phyloP scores from a whole-genome alignment of 1,140 invertebrate species.

The Tribolium castaneum region DNA sequence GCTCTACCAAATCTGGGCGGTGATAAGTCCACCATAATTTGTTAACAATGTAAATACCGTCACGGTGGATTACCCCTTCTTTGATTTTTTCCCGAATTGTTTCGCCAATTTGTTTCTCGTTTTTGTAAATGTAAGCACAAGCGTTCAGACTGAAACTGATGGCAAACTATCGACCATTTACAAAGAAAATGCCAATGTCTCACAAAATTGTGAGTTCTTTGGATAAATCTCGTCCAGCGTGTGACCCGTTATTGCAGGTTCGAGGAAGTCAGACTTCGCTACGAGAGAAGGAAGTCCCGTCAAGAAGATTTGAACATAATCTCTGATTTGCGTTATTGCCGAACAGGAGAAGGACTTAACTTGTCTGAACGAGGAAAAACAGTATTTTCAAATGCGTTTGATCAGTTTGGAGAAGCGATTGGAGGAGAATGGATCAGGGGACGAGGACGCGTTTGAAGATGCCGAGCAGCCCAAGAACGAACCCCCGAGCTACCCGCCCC shows the following conservation, averaged over 20 bases:
- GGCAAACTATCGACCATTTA: conserved; percentile 65
- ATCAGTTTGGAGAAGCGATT: conserved; percentile 56
- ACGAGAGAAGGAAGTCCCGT: conserved; percentile 67
- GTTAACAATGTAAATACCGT: conserved; percentile 76
- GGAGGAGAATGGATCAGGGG: conserved; percentile 52
- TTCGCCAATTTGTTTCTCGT: conserved; percentile 86
- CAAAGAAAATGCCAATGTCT: conserved; percentile 67
- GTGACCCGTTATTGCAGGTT: conserved; percentile 60
- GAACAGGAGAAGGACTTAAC: conserved; percentile 69
- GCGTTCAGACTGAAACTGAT: conserved; percentile 54
- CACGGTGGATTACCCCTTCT: conserved; percentile 76
- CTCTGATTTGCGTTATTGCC: conserved; percentile 67
- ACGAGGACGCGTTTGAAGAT: conserved; percentile 59
- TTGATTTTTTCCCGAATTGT: conserved; percentile 78
- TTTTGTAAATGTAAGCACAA: conserved; percentile 75
- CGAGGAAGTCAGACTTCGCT: conserved; percentile 68
- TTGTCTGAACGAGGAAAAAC: conserved; percentile 67
- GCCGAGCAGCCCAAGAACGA: conserved; percentile 34
- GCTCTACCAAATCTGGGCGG: conserved; percentile 71
- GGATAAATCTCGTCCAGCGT: neutral
- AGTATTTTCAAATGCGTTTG: conserved; percentile 62
- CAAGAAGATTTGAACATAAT: conserved; percentile 68
- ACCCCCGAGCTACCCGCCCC: conserved; percentile 22
- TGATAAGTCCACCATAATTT: conserved; percentile 79
- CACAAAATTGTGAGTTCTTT: conserved; percentile 68